Base-by-base conservation (phyloP, 2,113 vertebrate genomes). In the Muscicapa adusta region DNA sequence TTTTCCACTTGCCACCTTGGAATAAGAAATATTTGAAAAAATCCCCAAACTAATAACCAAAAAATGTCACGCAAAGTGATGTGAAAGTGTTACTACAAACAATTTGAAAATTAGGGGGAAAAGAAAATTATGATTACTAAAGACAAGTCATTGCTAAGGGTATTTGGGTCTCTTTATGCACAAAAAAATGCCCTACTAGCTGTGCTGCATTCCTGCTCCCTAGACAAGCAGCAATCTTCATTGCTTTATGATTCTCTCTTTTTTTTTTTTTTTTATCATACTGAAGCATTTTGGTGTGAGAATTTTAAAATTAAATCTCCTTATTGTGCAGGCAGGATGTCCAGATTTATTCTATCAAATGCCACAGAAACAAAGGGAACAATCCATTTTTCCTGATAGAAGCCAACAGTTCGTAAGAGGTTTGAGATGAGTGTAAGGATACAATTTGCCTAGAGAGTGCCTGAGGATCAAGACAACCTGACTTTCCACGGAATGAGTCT, bases 381-480 rank as follows among this genome's bases (percentile, higher is more conserved):
- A 98, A 97, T 98, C 98, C 97, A 98, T 98, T 98, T 96, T 98
- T 98, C 98, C 98, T 98, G 98, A 99, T 98, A 98, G 98, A 98
- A 98, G 98, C 98, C 98, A 98, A 98, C 98, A 98, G 98, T 98
- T 98, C 97, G 98, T 98, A 98, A 98, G 98, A 98, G 98, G 98
- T 98, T 99, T 98, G 98, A 99, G 98, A 99, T 98, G 98, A 98
- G 98, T 98, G 98, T 98, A 98, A 98, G 98, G 98, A 99, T 98
- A 98, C 98, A 98, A 99, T 99, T 99, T 99, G 98, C 99, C 99
- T 99, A 98, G 99, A 99, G 99, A 99, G 98, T 98, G 98, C 99
- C 98, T 92, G 98, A 98, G 98, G 99, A 99, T 97, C 98, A 98
- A 98, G 98, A 98, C 98, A 98, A 98, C 98, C 98, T 97, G 97